Conservation (phyloP, 2,113 vertebrate species). For the Cricetomys ansorgei region DNA sequence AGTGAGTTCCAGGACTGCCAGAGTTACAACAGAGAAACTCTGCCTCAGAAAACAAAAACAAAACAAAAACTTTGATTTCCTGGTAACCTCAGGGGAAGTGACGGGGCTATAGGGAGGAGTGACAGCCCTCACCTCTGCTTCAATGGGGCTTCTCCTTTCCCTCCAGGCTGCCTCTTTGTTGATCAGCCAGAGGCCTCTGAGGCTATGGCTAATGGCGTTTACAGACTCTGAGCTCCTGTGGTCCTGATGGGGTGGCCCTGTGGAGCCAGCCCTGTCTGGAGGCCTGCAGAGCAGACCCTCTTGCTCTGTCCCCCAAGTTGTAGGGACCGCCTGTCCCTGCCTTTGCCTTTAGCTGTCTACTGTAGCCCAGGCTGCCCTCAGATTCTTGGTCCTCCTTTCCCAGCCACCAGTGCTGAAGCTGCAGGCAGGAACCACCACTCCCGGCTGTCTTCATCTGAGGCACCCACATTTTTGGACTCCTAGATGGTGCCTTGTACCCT, state of each 20-base stretch:
- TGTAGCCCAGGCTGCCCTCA: background rate
- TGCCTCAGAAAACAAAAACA: too few species aligned
- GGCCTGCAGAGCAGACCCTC: background rate
- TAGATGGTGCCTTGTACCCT: background rate
- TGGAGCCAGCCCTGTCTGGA: background rate
- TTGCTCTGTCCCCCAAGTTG: background rate
- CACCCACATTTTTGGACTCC: background rate
- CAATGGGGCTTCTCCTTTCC: background rate
- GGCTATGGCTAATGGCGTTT: too few species aligned
- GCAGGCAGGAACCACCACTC: too few species aligned
- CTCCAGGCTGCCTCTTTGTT: background rate
- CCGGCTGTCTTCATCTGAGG: background rate
- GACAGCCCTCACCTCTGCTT: background rate
- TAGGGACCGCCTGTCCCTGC: background rate
- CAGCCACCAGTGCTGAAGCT: background rate
- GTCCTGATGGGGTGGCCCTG: background rate
- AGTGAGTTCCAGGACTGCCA: too few species aligned
- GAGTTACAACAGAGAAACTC: too few species aligned
- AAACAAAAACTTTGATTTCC: background rate
- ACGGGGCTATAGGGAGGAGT: background rate
- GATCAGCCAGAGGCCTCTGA: background rate
- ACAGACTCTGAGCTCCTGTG: background rate
- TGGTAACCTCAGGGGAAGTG: background rate
- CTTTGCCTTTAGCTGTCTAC: background rate
- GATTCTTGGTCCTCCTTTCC: background rate